Evolutionary conservation across 1,140 invertebrate genomes (phyloP).

Genomic region (Trichoplusia ni): DNA sequence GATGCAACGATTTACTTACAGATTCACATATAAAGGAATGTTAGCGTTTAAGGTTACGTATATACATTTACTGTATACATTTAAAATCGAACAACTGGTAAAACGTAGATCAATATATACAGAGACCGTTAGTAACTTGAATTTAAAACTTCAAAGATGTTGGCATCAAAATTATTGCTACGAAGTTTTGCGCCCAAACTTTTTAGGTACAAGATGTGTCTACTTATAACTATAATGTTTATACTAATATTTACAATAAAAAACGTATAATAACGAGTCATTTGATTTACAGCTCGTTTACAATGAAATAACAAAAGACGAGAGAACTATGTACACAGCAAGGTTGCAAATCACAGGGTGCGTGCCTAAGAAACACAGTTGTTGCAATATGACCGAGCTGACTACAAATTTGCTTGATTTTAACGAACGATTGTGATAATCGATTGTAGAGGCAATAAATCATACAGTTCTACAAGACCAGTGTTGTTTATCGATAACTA

Average conservation of each 20-base stretch:
- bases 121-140: constrained; percentile 64
- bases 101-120: constrained; percentile 68
- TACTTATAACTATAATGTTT: constrained; percentile 70
- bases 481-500: too few relatives aligned
- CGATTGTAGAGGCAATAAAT: too few relatives aligned
- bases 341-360: constrained; percentile 77
- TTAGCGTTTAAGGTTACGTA: constrained; percentile 78
- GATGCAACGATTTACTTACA: constrained; percentile 20
- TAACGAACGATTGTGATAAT: too few relatives aligned
- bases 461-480: too few relatives aligned
- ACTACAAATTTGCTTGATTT: too few relatives aligned
- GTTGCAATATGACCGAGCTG: constrained; percentile 21
- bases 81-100: constrained; percentile 59
- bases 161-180: constrained; percentile 80
- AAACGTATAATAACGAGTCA: constrained; percentile 69
- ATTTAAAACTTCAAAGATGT: constrained; percentile 69
- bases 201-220: constrained; percentile 76
- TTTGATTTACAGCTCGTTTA: constrained; percentile 68
- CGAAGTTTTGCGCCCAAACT: constrained; percentile 67
- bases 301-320: constrained; percentile 80
- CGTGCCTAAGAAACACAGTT: constrained; percentile 52
- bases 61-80: constrained; percentile 54
- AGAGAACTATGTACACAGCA: constrained; percentile 75
- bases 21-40: constrained; percentile 66
- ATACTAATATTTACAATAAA: constrained; percentile 77